Evolutionary conservation across 1,140 invertebrate genomes (phyloP).

Genomic region (Periplaneta americana): DNA sequence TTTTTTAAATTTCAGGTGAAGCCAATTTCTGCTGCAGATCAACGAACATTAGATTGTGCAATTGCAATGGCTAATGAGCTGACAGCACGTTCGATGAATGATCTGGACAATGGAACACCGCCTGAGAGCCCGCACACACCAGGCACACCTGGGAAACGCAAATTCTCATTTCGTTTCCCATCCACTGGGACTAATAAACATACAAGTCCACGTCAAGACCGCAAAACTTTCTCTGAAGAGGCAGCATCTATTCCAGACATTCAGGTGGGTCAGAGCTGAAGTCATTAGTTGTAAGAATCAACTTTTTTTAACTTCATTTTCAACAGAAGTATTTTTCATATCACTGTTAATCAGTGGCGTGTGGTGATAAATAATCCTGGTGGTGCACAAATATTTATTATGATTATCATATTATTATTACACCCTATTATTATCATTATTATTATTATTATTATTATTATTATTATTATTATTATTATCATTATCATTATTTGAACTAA

Average conservation of each 20-base stretch:
- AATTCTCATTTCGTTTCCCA: slow-evolving; percentile 84
- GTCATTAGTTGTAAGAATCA: too few species aligned
- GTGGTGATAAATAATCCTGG: too few species aligned
- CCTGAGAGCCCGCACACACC: slow-evolving; percentile 60
- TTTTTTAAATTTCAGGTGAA: slow-evolving; percentile 59
- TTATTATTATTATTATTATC: too few species aligned
- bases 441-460: too few species aligned
- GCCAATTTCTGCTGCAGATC: slow-evolving; percentile 89
- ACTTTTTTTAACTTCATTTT: too few species aligned
- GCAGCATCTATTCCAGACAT: slow-evolving; percentile 84
- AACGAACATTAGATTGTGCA: slow-evolving; percentile 88
- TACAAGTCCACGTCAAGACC: slow-evolving; percentile 56
- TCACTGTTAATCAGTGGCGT: too few species aligned
- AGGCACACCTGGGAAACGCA: slow-evolving; percentile 74
- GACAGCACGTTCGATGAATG: slow-evolving; percentile 80
- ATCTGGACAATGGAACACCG: slow-evolving; percentile 50
- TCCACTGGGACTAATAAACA: slow-evolving; percentile 34
- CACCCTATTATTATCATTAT: too few species aligned
- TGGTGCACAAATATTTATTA: too few species aligned
- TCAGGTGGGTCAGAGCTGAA: slow-evolving; percentile 53
- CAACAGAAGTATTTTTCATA: too few species aligned
- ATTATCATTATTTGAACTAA: too few species aligned
- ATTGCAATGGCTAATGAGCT: slow-evolving; percentile 92
- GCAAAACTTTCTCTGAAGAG: slow-evolving; percentile 84
- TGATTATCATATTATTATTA: too few species aligned